These are phyloP conservation scores for Nipponia nippon DNA, from an alignment of 2,113 vertebrate genomes.

Conservation along the genomic window DNA sequence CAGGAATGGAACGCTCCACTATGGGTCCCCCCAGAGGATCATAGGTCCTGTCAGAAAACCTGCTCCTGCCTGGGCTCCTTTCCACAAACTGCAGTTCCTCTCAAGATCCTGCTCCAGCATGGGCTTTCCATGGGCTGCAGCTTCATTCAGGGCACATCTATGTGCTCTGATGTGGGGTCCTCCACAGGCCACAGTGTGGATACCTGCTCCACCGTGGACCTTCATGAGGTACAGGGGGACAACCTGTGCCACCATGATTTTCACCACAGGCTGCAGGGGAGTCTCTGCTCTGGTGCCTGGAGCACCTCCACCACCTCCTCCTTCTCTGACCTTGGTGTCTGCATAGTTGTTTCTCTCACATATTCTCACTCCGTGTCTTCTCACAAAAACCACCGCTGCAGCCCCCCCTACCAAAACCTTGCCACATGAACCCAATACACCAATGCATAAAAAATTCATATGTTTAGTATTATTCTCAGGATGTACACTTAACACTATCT, in stretches of 20 bases:
- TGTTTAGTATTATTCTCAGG: background rate
- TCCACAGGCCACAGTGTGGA: background rate
- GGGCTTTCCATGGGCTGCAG: background rate
- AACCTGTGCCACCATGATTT: background rate
- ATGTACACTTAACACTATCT: background rate
- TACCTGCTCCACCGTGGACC: background rate
- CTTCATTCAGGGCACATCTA: background rate
- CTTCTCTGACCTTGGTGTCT: background rate
- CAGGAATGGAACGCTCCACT: background rate
- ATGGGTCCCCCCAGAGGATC: background rate
- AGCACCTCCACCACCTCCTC: background rate
- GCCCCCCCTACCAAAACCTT: background rate
- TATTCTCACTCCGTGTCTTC: background rate
- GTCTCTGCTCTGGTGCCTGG: background rate
- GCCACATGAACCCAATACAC: background rate
- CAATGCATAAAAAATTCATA: background rate
- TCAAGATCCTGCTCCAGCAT: background rate
- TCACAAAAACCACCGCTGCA: background rate
- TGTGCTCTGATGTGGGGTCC: background rate
- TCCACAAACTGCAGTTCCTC: background rate
- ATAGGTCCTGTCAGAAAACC: background rate
- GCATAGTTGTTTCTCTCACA: background rate
- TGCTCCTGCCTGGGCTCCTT: background rate
- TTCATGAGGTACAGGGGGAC: background rate
- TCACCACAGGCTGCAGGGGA: background rate